Base-by-base conservation (phyloP, 2,797 vertebrate genomes). In the Phylloscopus collybita region DNA sequence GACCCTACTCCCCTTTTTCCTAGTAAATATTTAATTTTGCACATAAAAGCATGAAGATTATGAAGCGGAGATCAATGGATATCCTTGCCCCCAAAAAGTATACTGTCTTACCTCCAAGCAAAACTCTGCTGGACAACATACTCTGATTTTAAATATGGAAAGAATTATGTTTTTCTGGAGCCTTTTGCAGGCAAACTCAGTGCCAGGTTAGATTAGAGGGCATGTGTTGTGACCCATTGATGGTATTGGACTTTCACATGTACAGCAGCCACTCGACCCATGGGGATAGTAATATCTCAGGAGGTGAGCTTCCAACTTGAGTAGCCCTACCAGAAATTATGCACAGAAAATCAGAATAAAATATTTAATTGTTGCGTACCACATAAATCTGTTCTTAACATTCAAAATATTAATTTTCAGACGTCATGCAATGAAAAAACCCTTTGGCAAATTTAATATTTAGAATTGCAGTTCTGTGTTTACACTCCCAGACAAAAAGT, bases 11-110 rank as follows among this genome's bases (percentile, higher is more conserved):
- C 49, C 7, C 36, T 76, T 92, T 82, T 88, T 18, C 16, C 34
- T 61, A 42, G 13, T 75, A 82, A 89, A 69, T 67, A 61, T 80
- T 90, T 72, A 66, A 45, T 91, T 92, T 72, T 83, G 18, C 23
- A 30, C 36, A 42, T 66, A 67, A n/a, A 90, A 89, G 13, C 18
- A n/a, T 56, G 53, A 71, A 74, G 62, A 67, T 32, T 78, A 0
- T 85, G 45, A 91, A 89, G 23, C 11, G 1, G 32, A 86, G 40
- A 45, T 88, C 69, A 86, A 11, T 66, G 36, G 30, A 34, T 30
- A 69, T 56, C 27, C 40, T 80, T 92, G n/a, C 19, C 30, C 16
- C 29, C 20, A 8, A 40, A 78, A 93, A 84, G 17, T 16, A 16
- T 47, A 34, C 32, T 79, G 18, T 82, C n/a, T 76, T 73, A 32